phyloP scores from a whole-genome alignment of 2,113 vertebrate genomes.

The Trogon surrucura region DNA sequence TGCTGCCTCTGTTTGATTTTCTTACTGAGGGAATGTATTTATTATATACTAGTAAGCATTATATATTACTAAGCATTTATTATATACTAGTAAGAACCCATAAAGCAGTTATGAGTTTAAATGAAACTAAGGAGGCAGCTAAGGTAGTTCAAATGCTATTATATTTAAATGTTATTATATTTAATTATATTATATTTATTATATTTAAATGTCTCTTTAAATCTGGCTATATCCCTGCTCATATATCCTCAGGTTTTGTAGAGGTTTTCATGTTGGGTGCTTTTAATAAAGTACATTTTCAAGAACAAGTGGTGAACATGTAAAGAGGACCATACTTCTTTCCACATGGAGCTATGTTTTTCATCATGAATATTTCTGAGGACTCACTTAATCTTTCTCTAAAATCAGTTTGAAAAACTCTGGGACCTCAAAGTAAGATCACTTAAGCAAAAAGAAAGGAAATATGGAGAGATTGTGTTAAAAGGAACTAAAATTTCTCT shows the following conservation, averaged over 20 bases:
- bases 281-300: background rate
- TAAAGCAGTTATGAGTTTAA: background rate
- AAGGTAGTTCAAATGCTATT: background rate
- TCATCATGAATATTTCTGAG: background rate
- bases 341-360: background rate
- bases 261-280: accelerated
- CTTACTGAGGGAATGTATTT: too few species aligned
- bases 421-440: background rate
- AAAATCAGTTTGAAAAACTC: background rate
- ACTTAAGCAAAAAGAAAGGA: background rate
- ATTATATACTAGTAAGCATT: background rate
- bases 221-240: background rate
- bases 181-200: too few species aligned
- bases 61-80: too few species aligned
- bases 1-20: too few species aligned
- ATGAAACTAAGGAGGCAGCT: background rate
- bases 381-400: background rate
- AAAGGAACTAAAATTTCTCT: background rate
- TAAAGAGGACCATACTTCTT: background rate
- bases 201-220: background rate
- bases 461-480: background rate
- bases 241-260: background rate
- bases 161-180: too few species aligned
- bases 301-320: background rate
- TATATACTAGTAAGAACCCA: background rate